Conservation (phyloP, 2,797 vertebrate species). For the Hephaestus fuliginosus region DNA sequence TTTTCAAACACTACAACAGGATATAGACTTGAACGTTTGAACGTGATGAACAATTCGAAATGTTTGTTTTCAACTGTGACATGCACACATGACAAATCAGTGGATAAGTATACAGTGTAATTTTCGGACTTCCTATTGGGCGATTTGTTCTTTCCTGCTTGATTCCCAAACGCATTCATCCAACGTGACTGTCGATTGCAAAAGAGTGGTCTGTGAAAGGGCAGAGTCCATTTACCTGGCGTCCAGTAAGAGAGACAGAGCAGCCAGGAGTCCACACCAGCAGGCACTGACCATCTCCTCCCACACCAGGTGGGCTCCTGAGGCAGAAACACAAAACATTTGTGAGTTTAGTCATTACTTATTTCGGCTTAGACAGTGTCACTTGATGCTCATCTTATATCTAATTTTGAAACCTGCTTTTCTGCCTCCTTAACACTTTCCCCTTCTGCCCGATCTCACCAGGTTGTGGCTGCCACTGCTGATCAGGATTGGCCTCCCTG, state of each 20-base stretch:
- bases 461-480: conserved; percentile 84
- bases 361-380: neutral
- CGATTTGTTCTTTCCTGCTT: neutral
- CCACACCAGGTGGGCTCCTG: conserved; percentile 95
- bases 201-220: neutral
- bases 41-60: neutral
- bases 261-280: conserved; percentile 98
- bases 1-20: neutral
- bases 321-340: conserved; percentile 53
- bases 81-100: neutral
- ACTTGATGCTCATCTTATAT: neutral
- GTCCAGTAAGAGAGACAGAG: conserved; percentile 95
- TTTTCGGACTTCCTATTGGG: neutral
- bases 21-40: neutral
- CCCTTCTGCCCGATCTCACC: conserved; percentile 80
- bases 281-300: conserved; percentile 99
- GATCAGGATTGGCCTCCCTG: conserved; percentile 73
- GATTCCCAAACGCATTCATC: neutral
- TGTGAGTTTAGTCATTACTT: neutral
- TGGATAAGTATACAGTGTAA: neutral
- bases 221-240: conserved; percentile 89
- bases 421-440: no score
- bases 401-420: neutral
- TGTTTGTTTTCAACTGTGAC: neutral
- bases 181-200: neutral